Percentiles rank a stretch among this genome's conserved stretches.
Conservation (phyloP, 2,113 vertebrate genomes). For the Panthera tigris region DNA sequence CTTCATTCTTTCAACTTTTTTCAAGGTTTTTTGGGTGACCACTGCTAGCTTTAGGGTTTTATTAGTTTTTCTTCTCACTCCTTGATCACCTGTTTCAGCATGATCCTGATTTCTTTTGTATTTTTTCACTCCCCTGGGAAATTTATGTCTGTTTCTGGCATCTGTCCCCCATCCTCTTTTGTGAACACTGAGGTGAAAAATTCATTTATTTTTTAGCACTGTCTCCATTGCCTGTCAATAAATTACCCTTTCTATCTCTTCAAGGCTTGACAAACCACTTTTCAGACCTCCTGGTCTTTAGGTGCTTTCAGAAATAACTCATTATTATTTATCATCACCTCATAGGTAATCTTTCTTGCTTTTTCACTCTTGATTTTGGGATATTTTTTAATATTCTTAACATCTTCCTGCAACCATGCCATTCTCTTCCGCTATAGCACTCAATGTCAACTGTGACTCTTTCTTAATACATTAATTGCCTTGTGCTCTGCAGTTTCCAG, state of each 20-base stretch:
- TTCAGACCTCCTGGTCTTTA: conserved; percentile 53
- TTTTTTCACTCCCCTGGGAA: conserved; percentile 80
- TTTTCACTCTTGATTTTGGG: conserved; percentile 48
- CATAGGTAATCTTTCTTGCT: neutral
- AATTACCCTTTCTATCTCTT: conserved; percentile 70
- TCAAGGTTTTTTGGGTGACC: neutral
- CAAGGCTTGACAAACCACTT: conserved; percentile 63
- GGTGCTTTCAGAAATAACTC: neutral
- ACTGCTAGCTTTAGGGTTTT: conserved; percentile 9
- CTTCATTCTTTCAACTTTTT: neutral
- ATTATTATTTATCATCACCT: conserved; percentile 64
- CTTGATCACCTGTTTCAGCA: conserved; percentile 70
- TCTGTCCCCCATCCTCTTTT: conserved; percentile 79
- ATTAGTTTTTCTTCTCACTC: conserved; percentile 35
- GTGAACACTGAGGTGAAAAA: conserved; percentile 83
- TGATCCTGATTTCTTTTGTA: conserved; percentile 74
- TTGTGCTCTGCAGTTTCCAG: neutral
- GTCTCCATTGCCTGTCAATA: conserved; percentile 78
- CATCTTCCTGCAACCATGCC: conserved; percentile 52
- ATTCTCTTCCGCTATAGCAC: neutral
- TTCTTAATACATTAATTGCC: neutral
- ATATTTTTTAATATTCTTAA: neutral
- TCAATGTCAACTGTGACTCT: neutral
- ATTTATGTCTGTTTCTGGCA: conserved; percentile 77
- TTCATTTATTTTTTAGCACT: conserved; percentile 82